These are phyloP conservation scores for Cyanoderma ruficeps DNA, from an alignment of 2,113 vertebrate genomes.

Conservation along the genomic window DNA sequence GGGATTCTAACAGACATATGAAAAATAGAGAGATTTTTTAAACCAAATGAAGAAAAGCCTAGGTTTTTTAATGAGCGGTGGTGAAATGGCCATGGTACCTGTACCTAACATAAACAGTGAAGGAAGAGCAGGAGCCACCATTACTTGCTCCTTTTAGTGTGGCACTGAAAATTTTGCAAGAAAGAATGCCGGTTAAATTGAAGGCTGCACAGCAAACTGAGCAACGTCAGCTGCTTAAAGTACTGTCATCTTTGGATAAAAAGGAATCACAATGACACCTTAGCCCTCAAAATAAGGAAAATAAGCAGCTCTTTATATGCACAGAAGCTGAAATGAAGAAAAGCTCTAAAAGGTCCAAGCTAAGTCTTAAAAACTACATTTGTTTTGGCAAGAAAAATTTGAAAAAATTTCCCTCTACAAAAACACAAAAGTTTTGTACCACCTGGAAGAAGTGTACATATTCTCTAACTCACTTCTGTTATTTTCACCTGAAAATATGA, in stretches of 20 bases:
- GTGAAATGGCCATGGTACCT: not conserved
- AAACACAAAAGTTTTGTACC: not conserved
- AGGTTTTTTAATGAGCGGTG: not conserved
- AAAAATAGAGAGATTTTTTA: not conserved
- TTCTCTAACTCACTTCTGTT: not conserved
- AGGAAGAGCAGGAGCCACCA: not conserved
- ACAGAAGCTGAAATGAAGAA: not conserved
- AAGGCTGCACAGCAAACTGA: not conserved
- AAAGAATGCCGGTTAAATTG: not conserved
- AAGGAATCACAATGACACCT: not conserved
- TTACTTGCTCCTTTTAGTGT: not conserved
- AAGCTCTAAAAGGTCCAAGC: not conserved
- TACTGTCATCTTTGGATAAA: not conserved
- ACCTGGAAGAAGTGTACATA: not conserved
- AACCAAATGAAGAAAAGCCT: not conserved
- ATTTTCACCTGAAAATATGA: not conserved
- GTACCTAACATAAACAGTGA: not conserved
- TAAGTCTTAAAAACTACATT: not conserved
- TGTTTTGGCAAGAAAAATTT: not conserved
- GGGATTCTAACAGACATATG: rapidly evolving
- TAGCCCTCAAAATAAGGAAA: not conserved
- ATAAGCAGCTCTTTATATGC: not conserved
- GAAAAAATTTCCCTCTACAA: not conserved
- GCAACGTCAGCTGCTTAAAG: not conserved
- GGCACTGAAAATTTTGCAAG: not conserved